Evolutionary conservation across 2,113 vertebrate genomes (phyloP), one percentile per base, ranked within the genome.

Genomic region (Brachyistius frenatus): DNA sequence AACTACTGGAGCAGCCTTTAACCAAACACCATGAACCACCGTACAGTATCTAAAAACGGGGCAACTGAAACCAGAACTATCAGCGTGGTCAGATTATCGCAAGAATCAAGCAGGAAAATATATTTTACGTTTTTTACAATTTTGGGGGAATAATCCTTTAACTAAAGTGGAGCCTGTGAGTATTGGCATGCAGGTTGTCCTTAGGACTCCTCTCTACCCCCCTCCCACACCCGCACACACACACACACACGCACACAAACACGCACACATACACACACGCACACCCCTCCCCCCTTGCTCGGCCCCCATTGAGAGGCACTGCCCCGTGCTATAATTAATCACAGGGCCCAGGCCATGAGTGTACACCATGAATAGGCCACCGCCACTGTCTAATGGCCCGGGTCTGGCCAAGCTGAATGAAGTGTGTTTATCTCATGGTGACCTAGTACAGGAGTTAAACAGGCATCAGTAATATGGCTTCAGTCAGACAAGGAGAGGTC

Each of bases 371-470:
- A 93, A 94, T 84, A 81, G 89, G 44, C 80, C 78, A 33, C 83
- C 36, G 16, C 82, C 81, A 83, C 90, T 76, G 87, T 84, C 85
- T 92, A 93, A 93, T 93, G 87, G 81, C 88, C 16, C 39, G 71
- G 89, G 86, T 90, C 86, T 74, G 90, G 78, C 87, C 86, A 71
- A 86, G 84, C 88, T 92, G 91, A 94, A 93, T 92, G 71, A 91
- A 89, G 90, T 90, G 88, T 91, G 89, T 93, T 95, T 93, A 94
- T 94, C 91, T 94, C 93, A 93, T 92, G 86, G 85, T 91, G 93
- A 94, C 94, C 94, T 93, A 91, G 92, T 92, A 93, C 84, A 91
- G 93, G 85, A 92, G 91, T 91, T 94, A 94, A 94, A 94, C 88
- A 93, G 88, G 89, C 92, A 71, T 91, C 85, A 93, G 89, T 93